Percentiles rank a stretch among this genome's conserved stretches.
These are phyloP conservation scores for Scaptomyza graminum DNA, from an alignment of 1,140 invertebrate genomes.

Conservation along the genomic window DNA sequence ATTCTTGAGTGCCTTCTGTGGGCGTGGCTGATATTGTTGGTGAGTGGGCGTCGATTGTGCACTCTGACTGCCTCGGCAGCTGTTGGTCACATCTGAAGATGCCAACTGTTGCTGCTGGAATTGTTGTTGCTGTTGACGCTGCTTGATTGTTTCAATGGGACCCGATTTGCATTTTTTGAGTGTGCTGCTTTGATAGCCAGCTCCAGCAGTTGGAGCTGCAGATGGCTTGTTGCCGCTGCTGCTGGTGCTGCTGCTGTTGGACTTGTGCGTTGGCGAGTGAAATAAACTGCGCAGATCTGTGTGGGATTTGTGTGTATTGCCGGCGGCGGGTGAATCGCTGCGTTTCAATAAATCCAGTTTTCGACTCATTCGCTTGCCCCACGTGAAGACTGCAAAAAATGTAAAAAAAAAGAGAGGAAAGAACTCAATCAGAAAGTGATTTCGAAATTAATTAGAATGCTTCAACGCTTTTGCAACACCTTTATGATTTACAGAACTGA, in stretches of 20 bases:
- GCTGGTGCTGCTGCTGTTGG: too few species aligned
- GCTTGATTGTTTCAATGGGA: conserved; percentile 73
- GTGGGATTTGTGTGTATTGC: conserved; percentile 84
- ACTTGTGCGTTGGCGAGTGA: conserved; percentile 75
- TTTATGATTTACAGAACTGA: conserved; percentile 25
- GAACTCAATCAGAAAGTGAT: conserved; percentile 57
- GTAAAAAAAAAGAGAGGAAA: conserved; percentile 21
- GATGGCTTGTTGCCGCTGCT: conserved; percentile 21
- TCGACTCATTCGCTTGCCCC: conserved; percentile 91
- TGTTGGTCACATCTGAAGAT: conserved; percentile 1
- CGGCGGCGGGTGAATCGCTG: conserved; percentile 84
- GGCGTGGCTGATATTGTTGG: conserved; percentile 62
- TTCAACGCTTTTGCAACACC: conserved; percentile 72
- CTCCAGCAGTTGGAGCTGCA: conserved; percentile 34
- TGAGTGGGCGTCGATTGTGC: conserved; percentile 63
- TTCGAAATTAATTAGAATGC: conserved; percentile 71
- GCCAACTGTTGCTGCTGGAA: conserved; percentile 31
- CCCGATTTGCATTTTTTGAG: conserved; percentile 81
- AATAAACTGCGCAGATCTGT: conserved; percentile 77
- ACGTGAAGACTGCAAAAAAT: conserved; percentile 88
- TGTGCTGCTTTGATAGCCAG: conserved; percentile 55
- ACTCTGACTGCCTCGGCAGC: conserved; percentile 59
- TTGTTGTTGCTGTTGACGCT: conserved; percentile 61
- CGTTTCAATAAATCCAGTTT: conserved; percentile 91
- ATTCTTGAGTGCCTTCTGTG: conserved; percentile 87